Percentiles rank a stretch among this genome's conserved stretches.
phyloP scores from a whole-genome alignment of 2,888 invertebrate genomes.

The Caprella mutica region DNA sequence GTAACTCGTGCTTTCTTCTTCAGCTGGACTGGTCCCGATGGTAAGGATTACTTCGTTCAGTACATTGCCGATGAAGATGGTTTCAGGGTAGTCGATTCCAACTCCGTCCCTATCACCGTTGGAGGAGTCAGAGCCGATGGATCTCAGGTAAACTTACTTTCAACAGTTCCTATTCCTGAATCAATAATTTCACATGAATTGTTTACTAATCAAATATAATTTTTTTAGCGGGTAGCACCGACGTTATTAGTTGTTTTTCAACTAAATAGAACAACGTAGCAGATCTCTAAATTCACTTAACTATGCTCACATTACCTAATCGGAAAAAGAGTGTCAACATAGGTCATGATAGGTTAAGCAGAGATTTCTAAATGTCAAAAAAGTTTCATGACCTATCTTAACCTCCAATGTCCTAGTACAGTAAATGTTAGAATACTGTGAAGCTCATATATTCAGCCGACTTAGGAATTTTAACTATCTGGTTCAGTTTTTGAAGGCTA shows the following conservation, averaged over 20 bases:
- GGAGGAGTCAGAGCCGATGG: conserved; percentile 27
- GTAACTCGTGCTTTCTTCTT: neutral
- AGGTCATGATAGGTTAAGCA: too few relatives aligned
- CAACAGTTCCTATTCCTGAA: neutral
- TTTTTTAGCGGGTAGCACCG: neutral
- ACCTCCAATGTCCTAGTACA: too few relatives aligned
- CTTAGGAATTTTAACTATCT: too few relatives aligned
- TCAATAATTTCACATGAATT: neutral
- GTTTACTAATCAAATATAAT: neutral
- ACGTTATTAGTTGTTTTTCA: neutral
- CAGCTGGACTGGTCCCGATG: conserved; percentile 26
- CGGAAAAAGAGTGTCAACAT: too few relatives aligned
- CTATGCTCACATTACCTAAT: too few relatives aligned
- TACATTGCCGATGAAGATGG: conserved; percentile 29
- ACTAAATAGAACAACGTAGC: neutral
- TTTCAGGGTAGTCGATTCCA: conserved; percentile 27
- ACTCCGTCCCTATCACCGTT: conserved; percentile 26
- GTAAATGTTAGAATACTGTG: too few relatives aligned
- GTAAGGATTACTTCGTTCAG: conserved; percentile 19
- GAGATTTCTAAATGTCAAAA: too few relatives aligned
- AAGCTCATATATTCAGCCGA: too few relatives aligned
- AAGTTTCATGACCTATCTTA: too few relatives aligned
- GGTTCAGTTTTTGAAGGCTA: too few relatives aligned
- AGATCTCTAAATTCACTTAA: neutral
- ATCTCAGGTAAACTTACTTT: neutral